Evolutionary conservation across 2,888 invertebrate genomes (phyloP).

Genomic region (Pollenia griseotomentosa): DNA sequence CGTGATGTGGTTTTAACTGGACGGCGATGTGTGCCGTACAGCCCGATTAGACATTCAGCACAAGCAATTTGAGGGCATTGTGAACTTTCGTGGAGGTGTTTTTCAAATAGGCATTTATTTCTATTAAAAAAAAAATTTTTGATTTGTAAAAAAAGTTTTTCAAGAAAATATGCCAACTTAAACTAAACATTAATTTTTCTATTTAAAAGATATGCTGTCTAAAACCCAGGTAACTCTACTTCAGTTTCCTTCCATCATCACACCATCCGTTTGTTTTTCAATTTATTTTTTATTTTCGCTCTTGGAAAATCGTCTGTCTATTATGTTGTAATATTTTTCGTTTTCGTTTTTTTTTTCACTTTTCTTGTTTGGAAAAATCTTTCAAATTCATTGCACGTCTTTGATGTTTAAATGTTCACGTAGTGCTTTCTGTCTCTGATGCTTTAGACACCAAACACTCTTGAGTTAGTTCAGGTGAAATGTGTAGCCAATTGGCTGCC

Average conservation of each 20-base stretch:
- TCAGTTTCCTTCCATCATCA: background rate
- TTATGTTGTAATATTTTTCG: background rate
- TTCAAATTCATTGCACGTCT: slow-evolving; percentile 65
- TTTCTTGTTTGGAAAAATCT: slow-evolving; percentile 4
- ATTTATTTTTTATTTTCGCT: background rate
- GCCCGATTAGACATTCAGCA: no score
- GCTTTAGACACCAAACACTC: slow-evolving; percentile 20
- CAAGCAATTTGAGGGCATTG: no score
- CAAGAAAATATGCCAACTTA: no score
- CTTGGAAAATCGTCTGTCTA: slow-evolving; percentile 23
- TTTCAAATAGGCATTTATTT: no score
- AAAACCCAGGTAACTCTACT: no score
- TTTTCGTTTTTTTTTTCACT: slow-evolving; percentile 4
- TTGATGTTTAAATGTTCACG: slow-evolving; percentile 66
- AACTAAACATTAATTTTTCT: no score
- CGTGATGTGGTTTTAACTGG: no score
- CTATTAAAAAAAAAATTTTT: no score
- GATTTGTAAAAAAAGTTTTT: no score
- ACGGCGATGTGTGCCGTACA: no score
- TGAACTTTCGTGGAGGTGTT: no score
- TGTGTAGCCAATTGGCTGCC: slow-evolving; percentile 71
- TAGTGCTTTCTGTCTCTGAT: slow-evolving; percentile 19
- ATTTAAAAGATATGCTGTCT: no score
- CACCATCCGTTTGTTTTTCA: background rate
- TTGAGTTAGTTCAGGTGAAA: slow-evolving; percentile 62